These are phyloP conservation scores for Phoxinus phoxinus DNA, from an alignment of 2,113 vertebrate species.

Conservation along the genomic window DNA sequence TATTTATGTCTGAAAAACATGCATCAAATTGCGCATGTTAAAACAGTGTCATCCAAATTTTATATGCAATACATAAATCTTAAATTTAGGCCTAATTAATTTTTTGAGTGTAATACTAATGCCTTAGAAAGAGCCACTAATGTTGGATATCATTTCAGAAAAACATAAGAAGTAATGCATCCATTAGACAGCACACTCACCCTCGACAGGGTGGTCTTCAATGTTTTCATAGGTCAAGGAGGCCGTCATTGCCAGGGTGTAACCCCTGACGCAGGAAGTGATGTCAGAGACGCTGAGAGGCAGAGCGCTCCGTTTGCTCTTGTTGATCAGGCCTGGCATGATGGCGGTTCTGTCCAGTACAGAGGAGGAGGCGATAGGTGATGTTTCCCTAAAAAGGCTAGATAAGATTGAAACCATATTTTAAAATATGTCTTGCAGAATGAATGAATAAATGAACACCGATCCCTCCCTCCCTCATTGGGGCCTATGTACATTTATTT, in stretches of 20 bases:
- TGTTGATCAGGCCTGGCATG: slow-evolving; percentile 94
- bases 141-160: neutral
- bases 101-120: neutral
- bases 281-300: slow-evolving; percentile 87
- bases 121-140: neutral
- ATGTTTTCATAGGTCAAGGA: slow-evolving; percentile 92
- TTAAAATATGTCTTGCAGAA: neutral
- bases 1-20: neutral
- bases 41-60: neutral
- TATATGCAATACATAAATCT: no score
- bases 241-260: slow-evolving; percentile 90
- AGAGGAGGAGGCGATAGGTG: slow-evolving; percentile 23
- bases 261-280: slow-evolving; percentile 90
- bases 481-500: neutral
- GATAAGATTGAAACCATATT: neutral
- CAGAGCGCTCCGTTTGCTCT: slow-evolving; percentile 74
- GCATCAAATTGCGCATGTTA: neutral
- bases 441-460: neutral
- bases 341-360: slow-evolving; percentile 56
- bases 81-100: no score
- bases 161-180: neutral
- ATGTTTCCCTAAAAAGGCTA: slow-evolving; percentile 37
- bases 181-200: slow-evolving; percentile 68
- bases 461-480: neutral
- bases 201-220: slow-evolving; percentile 87